These are phyloP conservation scores for Centropristis striata DNA, from an alignment of 2,113 vertebrate species.

Conservation along the genomic window DNA sequence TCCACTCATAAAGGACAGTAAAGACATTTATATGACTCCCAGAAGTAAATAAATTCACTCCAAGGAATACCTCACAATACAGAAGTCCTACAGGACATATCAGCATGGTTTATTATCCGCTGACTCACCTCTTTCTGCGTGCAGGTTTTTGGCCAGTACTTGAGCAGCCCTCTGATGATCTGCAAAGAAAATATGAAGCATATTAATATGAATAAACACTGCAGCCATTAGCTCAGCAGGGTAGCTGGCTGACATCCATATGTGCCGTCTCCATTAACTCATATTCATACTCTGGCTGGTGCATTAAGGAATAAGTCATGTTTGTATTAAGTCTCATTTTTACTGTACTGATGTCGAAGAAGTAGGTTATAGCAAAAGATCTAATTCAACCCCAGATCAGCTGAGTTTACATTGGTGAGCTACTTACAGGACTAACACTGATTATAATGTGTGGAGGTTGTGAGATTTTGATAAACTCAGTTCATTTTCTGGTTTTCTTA, in stretches of 20 bases:
- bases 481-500: neutral
- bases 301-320: conserved; percentile 24
- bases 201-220: conserved; percentile 34
- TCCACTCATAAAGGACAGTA: no score
- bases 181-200: conserved; percentile 63
- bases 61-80: neutral
- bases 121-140: conserved; percentile 93
- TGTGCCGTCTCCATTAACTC: conserved; percentile 32
- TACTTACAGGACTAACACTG: neutral
- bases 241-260: conserved; percentile 27
- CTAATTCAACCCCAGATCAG: no score
- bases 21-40: neutral
- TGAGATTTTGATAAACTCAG: neutral
- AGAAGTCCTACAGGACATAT: neutral
- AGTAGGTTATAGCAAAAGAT: neutral
- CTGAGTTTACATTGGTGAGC: neutral
- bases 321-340: neutral
- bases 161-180: conserved; percentile 94
- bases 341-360: neutral
- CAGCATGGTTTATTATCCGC: neutral
- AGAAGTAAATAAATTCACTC: neutral
- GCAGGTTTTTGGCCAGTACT: conserved; percentile 96
- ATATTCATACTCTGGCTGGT: conserved; percentile 22
- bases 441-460: neutral
- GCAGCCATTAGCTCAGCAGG: conserved; percentile 28